These are phyloP conservation scores for Lasioglossum vierecki DNA, from an alignment of 2,888 invertebrate species.

Conservation along the genomic window DNA sequence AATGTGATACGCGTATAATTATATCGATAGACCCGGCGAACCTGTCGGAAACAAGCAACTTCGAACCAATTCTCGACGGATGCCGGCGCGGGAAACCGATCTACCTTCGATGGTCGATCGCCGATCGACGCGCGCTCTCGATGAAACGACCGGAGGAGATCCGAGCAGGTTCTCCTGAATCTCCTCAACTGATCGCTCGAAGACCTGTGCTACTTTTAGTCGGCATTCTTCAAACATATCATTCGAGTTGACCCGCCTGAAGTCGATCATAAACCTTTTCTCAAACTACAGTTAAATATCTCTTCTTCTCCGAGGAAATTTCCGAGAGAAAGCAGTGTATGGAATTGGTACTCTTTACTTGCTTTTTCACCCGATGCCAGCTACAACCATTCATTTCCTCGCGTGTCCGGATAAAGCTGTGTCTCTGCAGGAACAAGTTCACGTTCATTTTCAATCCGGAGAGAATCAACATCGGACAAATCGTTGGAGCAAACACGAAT, in stretches of 20 bases:
- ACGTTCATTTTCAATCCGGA: background rate
- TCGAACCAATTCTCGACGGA: slow-evolving; percentile 30
- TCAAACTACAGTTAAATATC: background rate
- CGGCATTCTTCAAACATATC: background rate
- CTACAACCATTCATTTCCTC: background rate
- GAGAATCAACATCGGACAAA: background rate
- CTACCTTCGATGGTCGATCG: background rate
- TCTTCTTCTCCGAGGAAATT: background rate
- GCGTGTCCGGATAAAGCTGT: background rate
- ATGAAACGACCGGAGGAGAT: background rate
- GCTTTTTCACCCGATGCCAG: background rate
- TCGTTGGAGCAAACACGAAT: background rate
- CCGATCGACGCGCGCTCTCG: background rate
- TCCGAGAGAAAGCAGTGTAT: background rate
- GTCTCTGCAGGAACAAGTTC: background rate
- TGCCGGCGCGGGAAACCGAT: background rate
- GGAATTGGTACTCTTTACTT: background rate
- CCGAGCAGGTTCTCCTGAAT: background rate
- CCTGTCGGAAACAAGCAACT: slow-evolving; percentile 10
- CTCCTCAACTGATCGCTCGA: background rate
- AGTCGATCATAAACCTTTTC: background rate
- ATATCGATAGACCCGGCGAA: slow-evolving; percentile 33
- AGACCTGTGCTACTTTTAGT: background rate
- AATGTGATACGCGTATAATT: slow-evolving; percentile 47
- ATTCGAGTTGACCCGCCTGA: background rate